Evolutionary conservation across 2,113 vertebrate species (phyloP).

Genomic region (Callorhinus ursinus): DNA sequence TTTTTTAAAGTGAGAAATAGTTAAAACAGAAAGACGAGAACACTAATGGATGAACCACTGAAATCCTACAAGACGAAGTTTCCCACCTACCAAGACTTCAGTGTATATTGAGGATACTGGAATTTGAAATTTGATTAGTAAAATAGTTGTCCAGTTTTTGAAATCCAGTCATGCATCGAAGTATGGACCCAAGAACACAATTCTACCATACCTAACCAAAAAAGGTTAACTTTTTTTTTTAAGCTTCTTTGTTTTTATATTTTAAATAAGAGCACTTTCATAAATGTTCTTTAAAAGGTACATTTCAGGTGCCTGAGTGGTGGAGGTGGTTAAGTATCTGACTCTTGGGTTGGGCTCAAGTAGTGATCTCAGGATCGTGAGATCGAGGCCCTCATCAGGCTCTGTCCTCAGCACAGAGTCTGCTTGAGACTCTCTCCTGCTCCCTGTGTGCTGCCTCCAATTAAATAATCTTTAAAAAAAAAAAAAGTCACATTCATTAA

Average conservation of each 20-base stretch:
- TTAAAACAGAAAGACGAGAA: background rate
- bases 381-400: background rate
- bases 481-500: background rate
- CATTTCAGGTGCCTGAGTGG: background rate
- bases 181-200: background rate
- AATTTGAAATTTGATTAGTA: background rate
- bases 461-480: background rate
- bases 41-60: background rate
- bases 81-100: background rate
- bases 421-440: background rate
- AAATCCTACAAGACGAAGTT: background rate
- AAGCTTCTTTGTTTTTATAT: background rate
- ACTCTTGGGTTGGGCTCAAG: background rate
- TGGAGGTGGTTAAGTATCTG: background rate
- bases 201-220: background rate
- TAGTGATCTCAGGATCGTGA: background rate
- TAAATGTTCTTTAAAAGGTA: background rate
- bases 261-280: background rate
- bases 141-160: background rate
- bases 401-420: background rate
- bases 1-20: slow-evolving; percentile 33
- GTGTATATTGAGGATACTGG: background rate
- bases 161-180: background rate
- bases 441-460: background rate
- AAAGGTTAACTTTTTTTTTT: background rate